Conservation (phyloP, 2,113 vertebrate genomes). For the Leucoraja erinaceus region DNA sequence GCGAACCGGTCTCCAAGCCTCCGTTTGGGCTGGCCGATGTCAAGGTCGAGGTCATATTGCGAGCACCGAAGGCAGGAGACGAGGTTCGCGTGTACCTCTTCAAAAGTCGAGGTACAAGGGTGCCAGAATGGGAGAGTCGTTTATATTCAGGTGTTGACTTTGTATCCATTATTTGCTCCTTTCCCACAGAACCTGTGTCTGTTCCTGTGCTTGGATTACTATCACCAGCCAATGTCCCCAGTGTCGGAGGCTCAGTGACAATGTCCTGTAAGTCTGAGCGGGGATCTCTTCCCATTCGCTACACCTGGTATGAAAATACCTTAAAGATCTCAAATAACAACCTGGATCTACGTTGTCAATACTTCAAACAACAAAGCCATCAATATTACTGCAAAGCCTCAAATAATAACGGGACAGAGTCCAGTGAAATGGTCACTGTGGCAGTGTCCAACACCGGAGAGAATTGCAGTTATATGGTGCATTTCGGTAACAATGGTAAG, state of each 20-base stretch:
- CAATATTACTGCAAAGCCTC: slow-evolving; percentile 6
- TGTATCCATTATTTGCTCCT: neutral
- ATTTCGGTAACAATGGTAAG: neutral
- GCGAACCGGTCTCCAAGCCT: too few species aligned
- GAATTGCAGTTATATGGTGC: neutral
- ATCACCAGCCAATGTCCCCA: neutral
- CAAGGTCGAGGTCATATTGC: too few species aligned
- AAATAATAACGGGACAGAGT: neutral
- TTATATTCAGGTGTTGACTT: neutral
- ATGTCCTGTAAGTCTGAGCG: neutral
- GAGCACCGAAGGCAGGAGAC: too few species aligned
- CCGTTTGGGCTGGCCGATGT: too few species aligned
- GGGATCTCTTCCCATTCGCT: slow-evolving; percentile 28
- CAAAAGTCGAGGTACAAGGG: neutral
- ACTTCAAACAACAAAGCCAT: neutral
- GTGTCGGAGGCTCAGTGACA: neutral
- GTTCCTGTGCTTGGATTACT: neutral
- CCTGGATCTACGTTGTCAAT: neutral
- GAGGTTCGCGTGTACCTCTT: too few species aligned
- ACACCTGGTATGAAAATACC: neutral
- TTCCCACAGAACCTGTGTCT: neutral
- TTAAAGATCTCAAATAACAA: neutral
- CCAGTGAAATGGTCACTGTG: neutral
- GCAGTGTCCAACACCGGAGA: neutral
- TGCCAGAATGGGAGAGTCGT: neutral